Conservation (phyloP, 2,797 vertebrate species). For the Mormyrus proboscirostris region DNA sequence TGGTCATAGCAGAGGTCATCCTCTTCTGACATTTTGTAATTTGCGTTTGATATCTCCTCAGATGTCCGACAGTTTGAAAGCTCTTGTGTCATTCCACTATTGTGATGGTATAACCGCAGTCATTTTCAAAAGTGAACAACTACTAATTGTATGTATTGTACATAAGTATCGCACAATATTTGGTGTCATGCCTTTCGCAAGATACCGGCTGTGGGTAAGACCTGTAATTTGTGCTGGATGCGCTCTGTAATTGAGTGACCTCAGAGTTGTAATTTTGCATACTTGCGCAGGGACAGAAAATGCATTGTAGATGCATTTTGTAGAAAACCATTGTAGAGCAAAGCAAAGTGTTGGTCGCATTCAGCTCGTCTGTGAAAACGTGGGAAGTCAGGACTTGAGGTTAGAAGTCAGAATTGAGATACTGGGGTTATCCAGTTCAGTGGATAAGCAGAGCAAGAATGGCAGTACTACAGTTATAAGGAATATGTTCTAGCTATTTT, state of each 20-base stretch:
- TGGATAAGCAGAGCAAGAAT: neutral
- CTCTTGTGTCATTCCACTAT: neutral
- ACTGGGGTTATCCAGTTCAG: constrained; percentile 1
- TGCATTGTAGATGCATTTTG: constrained; percentile 29
- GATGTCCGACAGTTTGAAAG: constrained; percentile 3
- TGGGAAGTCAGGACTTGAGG: constrained; percentile 23
- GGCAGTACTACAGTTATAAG: constrained; percentile 29
- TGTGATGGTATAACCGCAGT: constrained; percentile 17
- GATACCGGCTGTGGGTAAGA: constrained; percentile 39
- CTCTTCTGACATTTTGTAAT: neutral
- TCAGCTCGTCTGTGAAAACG: constrained; percentile 38
- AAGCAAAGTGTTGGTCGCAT: constrained; percentile 19
- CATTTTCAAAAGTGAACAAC: constrained; percentile 21
- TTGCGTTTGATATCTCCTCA: constrained; percentile 5
- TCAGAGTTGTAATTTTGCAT: constrained; percentile 43
- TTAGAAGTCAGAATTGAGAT: constrained; percentile 28
- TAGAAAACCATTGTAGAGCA: constrained; percentile 31
- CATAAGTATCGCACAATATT: neutral
- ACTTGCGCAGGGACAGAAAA: constrained; percentile 44
- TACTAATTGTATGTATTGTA: constrained; percentile 3
- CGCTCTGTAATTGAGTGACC: constrained; percentile 43
- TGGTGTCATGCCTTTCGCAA: neutral
- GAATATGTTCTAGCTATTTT: constrained; percentile 43
- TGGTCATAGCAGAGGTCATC: neutral
- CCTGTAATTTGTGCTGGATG: constrained; percentile 33